These are phyloP conservation scores for Echiichthys vipera DNA, from an alignment of 2,797 vertebrate genomes.

Conservation along the genomic window DNA sequence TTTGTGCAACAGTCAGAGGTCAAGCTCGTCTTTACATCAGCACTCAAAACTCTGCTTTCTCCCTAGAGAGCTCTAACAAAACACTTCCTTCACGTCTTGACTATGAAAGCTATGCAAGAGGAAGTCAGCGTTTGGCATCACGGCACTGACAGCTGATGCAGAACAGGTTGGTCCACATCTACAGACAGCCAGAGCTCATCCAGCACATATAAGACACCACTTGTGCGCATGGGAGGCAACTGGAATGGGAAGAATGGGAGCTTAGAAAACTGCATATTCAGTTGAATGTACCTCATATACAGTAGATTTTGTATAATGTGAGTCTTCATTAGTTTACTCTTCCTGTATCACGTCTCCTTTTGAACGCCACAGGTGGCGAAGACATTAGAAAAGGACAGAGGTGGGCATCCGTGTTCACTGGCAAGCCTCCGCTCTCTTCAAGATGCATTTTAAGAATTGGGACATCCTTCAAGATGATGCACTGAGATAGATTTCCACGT, in stretches of 20 bases:
- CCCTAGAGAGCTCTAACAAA: not conserved
- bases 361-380: too few relatives aligned
- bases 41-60: not conserved
- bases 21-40: not conserved
- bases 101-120: constrained; percentile 46
- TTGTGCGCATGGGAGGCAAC: not conserved
- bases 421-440: too few relatives aligned
- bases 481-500: too few relatives aligned
- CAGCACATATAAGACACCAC: not conserved
- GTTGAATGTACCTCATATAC: not conserved
- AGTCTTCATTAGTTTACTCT: not conserved
- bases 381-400: too few relatives aligned
- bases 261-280: not conserved
- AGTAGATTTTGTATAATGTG: not conserved
- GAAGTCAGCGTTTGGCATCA: constrained; percentile 5
- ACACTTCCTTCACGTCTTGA: constrained; percentile 19
- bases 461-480: too few relatives aligned
- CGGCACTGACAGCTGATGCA: constrained; percentile 50
- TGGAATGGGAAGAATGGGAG: constrained; percentile 8
- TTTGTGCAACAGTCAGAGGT: not conserved
- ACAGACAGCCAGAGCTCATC: constrained; percentile 17
- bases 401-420: too few relatives aligned
- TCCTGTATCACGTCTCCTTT: too few relatives aligned
- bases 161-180: constrained; percentile 61
- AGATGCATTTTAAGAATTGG: too few relatives aligned